Percentiles rank a stretch among this genome's conserved stretches.
Evolutionary conservation across 2,797 vertebrate genomes (phyloP).

Genomic region (Thaleichthys pacificus): DNA sequence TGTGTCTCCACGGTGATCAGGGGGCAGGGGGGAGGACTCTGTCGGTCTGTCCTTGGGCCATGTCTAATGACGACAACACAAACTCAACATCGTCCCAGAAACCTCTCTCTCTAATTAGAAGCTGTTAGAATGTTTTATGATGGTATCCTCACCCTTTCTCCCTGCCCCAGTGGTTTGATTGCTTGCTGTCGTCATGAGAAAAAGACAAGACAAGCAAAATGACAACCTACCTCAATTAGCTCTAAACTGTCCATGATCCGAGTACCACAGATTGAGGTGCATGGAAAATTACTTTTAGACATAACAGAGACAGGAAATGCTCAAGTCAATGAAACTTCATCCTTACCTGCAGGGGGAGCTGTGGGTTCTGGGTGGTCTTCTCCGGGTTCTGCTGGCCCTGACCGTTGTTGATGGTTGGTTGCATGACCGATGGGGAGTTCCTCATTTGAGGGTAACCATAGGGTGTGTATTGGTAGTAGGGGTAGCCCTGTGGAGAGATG

Average conservation of each 20-base stretch:
- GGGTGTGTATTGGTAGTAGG: conserved; percentile 59
- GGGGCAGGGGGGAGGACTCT: conserved; percentile 56
- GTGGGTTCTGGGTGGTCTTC: conserved; percentile 66
- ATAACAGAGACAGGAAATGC: background rate
- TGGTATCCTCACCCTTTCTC: conserved; percentile 55
- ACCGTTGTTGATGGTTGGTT: conserved; percentile 50
- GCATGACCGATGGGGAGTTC: conserved; percentile 48
- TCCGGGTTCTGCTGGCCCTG: conserved; percentile 48
- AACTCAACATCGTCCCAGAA: background rate
- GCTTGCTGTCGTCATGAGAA: conserved; percentile 49
- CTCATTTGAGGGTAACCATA: conserved; percentile 72
- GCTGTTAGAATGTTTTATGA: background rate
- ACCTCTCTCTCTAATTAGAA: background rate
- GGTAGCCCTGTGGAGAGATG: conserved; percentile 59
- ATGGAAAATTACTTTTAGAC: background rate
- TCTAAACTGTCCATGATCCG: no score
- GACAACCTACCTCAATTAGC: no score
- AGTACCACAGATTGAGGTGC: no score
- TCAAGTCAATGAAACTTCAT: background rate
- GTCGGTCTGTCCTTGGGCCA: conserved; percentile 52
- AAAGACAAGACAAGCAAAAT: background rate
- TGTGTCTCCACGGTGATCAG: conserved; percentile 70
- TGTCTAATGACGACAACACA: conserved; percentile 47
- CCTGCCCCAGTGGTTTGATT: conserved; percentile 55
- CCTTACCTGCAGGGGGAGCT: conserved; percentile 71